A percentile compares a stretch with the other conserved stretches of the same genome.
phyloP scores from a whole-genome alignment of 2,113 vertebrate genomes.

The Gambusia holbrooki region DNA sequence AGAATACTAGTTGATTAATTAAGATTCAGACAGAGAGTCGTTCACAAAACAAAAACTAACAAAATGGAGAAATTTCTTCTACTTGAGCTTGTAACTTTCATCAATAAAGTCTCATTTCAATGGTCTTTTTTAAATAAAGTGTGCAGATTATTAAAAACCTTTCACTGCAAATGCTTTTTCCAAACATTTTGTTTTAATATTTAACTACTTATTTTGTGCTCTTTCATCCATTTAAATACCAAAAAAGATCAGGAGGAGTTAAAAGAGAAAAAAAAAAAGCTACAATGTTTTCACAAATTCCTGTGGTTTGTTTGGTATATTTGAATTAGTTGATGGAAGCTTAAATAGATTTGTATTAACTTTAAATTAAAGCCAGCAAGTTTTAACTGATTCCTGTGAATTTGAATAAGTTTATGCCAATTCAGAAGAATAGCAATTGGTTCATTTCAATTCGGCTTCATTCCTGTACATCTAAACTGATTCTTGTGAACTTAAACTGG shows the following conservation, averaged over 20 bases:
- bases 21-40: not conserved
- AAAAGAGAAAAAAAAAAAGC: not conserved
- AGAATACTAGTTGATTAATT: not conserved
- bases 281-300: not conserved
- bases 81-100: slow-evolving; percentile 13
- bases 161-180: too few relatives aligned
- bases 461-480: too few relatives aligned
- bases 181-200: not conserved
- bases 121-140: not conserved
- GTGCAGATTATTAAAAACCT: too few relatives aligned
- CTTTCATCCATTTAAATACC: not conserved
- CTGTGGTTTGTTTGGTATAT: too few relatives aligned
- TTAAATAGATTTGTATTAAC: too few relatives aligned
- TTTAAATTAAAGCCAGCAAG: too few relatives aligned
- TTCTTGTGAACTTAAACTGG: too few relatives aligned
- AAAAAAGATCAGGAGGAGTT: not conserved
- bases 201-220: not conserved
- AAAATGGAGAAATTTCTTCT: slow-evolving; percentile 8
- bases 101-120: slow-evolving; percentile 3
- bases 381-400: too few relatives aligned
- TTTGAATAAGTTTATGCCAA: too few relatives aligned
- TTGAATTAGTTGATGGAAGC: too few relatives aligned
- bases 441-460: too few relatives aligned
- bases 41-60: not conserved
- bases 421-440: too few relatives aligned